Conservation (phyloP, 2,113 vertebrate genomes). For the Engraulis encrasicolus region DNA sequence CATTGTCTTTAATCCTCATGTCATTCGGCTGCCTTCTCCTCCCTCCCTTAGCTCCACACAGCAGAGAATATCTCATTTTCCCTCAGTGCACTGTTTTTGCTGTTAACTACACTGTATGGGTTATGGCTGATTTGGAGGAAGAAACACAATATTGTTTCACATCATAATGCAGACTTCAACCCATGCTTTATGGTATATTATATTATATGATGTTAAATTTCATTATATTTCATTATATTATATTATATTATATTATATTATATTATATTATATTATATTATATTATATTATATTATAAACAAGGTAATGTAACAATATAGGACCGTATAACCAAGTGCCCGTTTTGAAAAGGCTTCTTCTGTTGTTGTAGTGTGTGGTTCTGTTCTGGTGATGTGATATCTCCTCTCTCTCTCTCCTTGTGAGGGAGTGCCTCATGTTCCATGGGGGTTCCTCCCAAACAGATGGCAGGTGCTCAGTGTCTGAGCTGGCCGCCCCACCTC, state of each 20-base stretch:
- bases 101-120: too few relatives aligned
- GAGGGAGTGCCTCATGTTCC: conserved; percentile 16
- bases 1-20: background rate
- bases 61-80: background rate
- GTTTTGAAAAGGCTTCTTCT: too few relatives aligned
- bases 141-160: too few relatives aligned
- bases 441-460: conserved; percentile 2
- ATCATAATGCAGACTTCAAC: too few relatives aligned
- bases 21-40: background rate
- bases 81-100: background rate
- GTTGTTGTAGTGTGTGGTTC: background rate
- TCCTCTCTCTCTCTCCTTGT: background rate
- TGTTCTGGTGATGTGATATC: background rate
- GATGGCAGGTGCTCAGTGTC: conserved; percentile 9
- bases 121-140: too few relatives aligned
- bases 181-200: too few relatives aligned
- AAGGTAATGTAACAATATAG: too few relatives aligned
- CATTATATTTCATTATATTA: background rate
- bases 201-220: too few relatives aligned
- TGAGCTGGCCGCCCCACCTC: background rate
- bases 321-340: too few relatives aligned
- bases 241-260: background rate
- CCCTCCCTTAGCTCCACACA: background rate
- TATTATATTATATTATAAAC: background rate
- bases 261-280: background rate